Evolutionary conservation across 2,113 vertebrate species (phyloP).

Genomic region (Pollachius pollachius): DNA sequence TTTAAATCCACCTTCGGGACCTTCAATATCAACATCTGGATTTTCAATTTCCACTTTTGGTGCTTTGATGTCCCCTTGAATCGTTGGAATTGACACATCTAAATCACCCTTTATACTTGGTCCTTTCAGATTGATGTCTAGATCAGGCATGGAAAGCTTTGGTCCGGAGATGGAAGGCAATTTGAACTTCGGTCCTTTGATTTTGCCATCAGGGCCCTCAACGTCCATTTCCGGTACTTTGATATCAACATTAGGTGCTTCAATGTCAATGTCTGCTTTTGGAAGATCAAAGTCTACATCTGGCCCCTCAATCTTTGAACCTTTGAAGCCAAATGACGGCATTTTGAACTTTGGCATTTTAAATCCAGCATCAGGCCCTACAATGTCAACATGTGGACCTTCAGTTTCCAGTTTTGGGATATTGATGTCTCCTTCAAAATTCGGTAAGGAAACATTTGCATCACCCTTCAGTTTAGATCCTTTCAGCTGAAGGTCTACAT

Average conservation of each 20-base stretch:
- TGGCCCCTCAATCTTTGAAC: slow-evolving; percentile 7
- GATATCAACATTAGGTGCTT: slow-evolving; percentile 12
- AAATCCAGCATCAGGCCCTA: slow-evolving; percentile 11
- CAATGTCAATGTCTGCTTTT: slow-evolving; percentile 13
- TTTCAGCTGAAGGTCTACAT: slow-evolving; percentile 11
- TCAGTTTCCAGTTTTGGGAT: slow-evolving; percentile 14
- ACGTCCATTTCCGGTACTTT: slow-evolving; percentile 15
- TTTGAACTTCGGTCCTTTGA: slow-evolving; percentile 31
- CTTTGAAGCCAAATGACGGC: slow-evolving; percentile 17
- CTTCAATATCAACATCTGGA: slow-evolving; percentile 14
- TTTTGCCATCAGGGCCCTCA: slow-evolving; percentile 20
- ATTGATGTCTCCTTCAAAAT: slow-evolving; percentile 10
- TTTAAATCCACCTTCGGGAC: slow-evolving; percentile 10
- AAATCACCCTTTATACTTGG: slow-evolving; percentile 22
- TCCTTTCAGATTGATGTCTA: slow-evolving; percentile 19
- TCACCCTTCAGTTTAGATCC: slow-evolving; percentile 16
- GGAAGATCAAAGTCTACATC: slow-evolving; percentile 3
- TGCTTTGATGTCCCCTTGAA: slow-evolving; percentile 3
- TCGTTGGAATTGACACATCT: slow-evolving; percentile 6
- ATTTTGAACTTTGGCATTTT: slow-evolving; percentile 18
- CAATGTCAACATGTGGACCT: slow-evolving; percentile 11
- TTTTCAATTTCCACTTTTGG: slow-evolving; percentile 13
- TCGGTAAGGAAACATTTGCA: slow-evolving; percentile 1
- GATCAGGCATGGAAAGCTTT: slow-evolving; percentile 15
- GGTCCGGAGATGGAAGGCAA: slow-evolving; percentile 18